Evolutionary conservation across 2,888 invertebrate genomes (phyloP).

Genomic region (Andrena dorsata): DNA sequence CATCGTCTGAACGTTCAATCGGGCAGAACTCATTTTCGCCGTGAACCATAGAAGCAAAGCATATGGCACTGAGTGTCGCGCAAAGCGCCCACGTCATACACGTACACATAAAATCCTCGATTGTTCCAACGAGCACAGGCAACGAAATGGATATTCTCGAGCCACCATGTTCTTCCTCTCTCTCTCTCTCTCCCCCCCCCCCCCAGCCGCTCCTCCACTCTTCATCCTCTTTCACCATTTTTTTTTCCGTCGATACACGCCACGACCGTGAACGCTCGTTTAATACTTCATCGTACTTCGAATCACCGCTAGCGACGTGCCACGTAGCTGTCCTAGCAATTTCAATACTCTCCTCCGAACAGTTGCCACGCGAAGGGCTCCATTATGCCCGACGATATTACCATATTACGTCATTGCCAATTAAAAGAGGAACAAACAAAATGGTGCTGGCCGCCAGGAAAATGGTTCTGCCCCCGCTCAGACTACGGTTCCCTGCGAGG

Average conservation of each 20-base stretch:
- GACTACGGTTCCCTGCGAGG: too few relatives aligned
- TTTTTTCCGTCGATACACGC: conserved; percentile 6
- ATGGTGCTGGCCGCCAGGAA: too few relatives aligned
- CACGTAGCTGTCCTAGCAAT: too few relatives aligned
- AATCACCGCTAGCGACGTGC: too few relatives aligned
- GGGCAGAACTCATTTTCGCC: neutral
- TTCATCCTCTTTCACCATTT: neutral
- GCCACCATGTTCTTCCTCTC: conserved; percentile 10
- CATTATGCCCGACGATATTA: too few relatives aligned
- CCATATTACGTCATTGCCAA: too few relatives aligned
- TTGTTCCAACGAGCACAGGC: neutral
- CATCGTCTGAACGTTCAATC: neutral
- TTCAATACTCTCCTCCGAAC: too few relatives aligned
- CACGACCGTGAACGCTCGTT: too few relatives aligned
- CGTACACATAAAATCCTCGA: neutral
- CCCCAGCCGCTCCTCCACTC: conserved; percentile 2
- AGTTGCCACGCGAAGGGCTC: too few relatives aligned
- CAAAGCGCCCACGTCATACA: neutral
- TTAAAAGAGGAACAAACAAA: too few relatives aligned
- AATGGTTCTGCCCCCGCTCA: too few relatives aligned
- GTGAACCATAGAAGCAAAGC: neutral
- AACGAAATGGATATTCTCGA: conserved; percentile 7
- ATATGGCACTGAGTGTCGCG: neutral
- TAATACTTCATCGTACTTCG: too few relatives aligned
- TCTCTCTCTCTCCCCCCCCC: neutral